Base-by-base conservation (phyloP, 2,113 vertebrate species). In the Callaeas wilsoni region DNA sequence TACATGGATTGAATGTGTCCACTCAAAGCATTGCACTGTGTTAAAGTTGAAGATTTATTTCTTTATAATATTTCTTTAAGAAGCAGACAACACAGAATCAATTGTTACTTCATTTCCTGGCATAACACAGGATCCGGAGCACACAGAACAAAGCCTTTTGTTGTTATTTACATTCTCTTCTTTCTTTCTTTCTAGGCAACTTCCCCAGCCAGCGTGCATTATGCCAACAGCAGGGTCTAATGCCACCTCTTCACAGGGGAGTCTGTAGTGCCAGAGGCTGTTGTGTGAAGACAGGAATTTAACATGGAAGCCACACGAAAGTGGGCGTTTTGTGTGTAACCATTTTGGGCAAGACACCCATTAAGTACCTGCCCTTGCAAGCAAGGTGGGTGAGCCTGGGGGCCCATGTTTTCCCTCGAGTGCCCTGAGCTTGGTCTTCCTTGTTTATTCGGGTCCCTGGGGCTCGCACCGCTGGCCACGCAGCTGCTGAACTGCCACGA, bases 381-480 rank as follows among this genome's bases (percentile, higher is more conserved):
- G 33, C 46, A 8, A 4, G 49, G 29, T 0, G 0, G 10, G 9
- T 6, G 22, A 46, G 41, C 30, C 70, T 6, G 10, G 23, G 25
- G 25, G 26, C 21, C 46, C 11, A 0, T 0, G 53, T 16, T 35
- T 42, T 49, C 47, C 62, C 69, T 8, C 0, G 0, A 4, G 39
- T 11, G 42, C 49, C 56, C 26, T 17, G 42, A 49, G 33, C 27
- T 25, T 5, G 2, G 9, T 11, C 4, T 22, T 23, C 11, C 35
- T 35, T 4, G 7, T 20, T 27, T 5, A 3, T 46, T 22, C 0
- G 6, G 13, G 19, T 35, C n/a, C 21, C 32, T 4, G 19, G 52
- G 62, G 35, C 63, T 65, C 0, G 0, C 23, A 3, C 17, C 3
- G 5, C 25, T 3, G 35, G 39, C 65, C 16, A 1, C 0, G 1